These are phyloP conservation scores for Aspiorhynchus laticeps DNA, from an alignment of 2,113 vertebrate genomes.

Conservation along the genomic window DNA sequence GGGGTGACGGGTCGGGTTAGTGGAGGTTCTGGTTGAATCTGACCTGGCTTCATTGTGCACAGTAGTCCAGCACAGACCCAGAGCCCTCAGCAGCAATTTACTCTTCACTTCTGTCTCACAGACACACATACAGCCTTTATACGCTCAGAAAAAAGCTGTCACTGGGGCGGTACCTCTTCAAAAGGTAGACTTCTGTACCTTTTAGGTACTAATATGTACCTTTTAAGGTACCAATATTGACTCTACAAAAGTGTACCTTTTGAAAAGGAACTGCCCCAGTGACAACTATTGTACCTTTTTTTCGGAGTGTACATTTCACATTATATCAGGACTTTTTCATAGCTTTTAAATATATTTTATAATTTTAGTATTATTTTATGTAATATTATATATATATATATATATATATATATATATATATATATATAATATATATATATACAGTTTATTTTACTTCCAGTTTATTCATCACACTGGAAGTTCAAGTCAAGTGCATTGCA, in stretches of 20 bases:
- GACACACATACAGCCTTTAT: not conserved
- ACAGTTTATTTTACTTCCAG: not conserved
- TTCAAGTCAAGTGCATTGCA: not conserved
- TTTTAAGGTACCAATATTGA: too few species aligned
- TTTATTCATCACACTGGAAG: not conserved
- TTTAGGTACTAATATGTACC: too few species aligned
- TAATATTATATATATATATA: not conserved
- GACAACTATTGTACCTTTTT: too few species aligned
- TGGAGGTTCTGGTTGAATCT: conserved; percentile 22
- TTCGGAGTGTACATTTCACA: too few species aligned
- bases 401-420: too few species aligned
- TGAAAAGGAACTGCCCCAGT: too few species aligned
- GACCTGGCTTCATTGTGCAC: conserved; percentile 35
- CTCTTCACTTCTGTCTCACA: not conserved
- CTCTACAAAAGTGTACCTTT: too few species aligned
- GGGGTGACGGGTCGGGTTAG: conserved; percentile 52
- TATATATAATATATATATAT: not conserved
- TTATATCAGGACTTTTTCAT: too few species aligned
- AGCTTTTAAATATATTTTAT: too few species aligned
- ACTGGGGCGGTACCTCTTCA: not conserved
- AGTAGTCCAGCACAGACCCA: conserved; percentile 4
- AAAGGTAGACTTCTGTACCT: too few species aligned
- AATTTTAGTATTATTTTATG: not conserved
- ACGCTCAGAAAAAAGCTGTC: not conserved
- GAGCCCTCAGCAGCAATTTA: not conserved